phyloP scores from a whole-genome alignment of 2,797 vertebrate genomes.

The Cossypha heuglini region DNA sequence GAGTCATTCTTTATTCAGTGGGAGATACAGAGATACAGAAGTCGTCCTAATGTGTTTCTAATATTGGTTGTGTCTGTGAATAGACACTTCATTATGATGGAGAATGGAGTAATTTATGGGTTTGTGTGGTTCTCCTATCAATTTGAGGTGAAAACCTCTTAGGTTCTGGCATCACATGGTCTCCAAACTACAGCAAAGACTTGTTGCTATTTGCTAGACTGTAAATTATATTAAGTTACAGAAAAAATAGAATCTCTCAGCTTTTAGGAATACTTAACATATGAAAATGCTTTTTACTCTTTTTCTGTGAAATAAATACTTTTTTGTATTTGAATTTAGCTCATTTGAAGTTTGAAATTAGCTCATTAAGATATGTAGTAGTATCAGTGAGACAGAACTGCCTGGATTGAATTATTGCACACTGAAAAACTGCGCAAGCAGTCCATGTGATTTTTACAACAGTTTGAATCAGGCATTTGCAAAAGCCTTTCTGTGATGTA shows the following conservation, averaged over 20 bases:
- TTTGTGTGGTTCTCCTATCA: neutral
- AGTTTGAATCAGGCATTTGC: neutral
- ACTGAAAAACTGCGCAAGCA: fast-evolving
- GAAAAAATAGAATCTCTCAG: neutral
- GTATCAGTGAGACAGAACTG: neutral
- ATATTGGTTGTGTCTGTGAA: neutral
- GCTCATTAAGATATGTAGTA: neutral
- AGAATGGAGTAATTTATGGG: neutral
- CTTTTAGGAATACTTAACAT: neutral
- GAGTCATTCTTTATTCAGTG: neutral
- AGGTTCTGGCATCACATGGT: neutral
- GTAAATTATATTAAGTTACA: neutral
- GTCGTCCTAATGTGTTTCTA: neutral
- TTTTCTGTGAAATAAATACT: neutral
- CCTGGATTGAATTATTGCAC: neutral
- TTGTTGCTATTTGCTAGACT: neutral
- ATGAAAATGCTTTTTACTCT: neutral
- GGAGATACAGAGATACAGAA: neutral
- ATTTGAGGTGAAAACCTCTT: neutral
- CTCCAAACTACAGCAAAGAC: neutral
- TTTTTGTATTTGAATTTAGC: neutral
- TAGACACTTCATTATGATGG: neutral
- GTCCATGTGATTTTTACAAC: neutral
- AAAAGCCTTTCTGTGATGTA: neutral
- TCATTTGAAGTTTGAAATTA: neutral